Conservation (phyloP, 2,797 vertebrate species). For the Naso thynnoides region DNA sequence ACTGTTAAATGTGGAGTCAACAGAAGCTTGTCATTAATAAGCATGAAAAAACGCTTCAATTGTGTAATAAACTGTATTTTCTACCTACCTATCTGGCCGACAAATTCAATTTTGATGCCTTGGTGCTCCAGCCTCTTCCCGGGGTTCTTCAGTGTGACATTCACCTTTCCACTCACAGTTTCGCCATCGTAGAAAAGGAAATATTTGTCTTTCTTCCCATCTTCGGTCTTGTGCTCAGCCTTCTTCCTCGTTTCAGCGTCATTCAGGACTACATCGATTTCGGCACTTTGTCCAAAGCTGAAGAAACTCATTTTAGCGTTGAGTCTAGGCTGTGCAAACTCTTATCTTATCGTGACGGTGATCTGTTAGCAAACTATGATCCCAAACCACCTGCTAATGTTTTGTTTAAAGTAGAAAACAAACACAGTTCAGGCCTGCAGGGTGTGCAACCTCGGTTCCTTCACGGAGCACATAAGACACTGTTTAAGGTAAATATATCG, state of each 20-base stretch:
- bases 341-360: conserved; percentile 1
- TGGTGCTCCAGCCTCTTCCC: conserved; percentile 97
- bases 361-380: conserved; percentile 29
- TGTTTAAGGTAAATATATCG: conserved; percentile 24
- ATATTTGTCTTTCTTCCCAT: conserved; percentile 96
- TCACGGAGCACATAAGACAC: background rate
- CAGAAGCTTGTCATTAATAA: background rate
- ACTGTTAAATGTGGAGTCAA: background rate
- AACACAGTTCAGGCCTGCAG: conserved; percentile 44
- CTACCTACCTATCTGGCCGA: conserved; percentile 94
- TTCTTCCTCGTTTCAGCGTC: conserved; percentile 94
- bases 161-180: conserved; percentile 94
- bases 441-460: conserved; percentile 21
- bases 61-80: background rate
- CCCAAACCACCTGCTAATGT: conserved; percentile 2
- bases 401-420: conserved; percentile 41
- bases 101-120: conserved; percentile 98
- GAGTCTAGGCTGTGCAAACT: conserved; percentile 4
- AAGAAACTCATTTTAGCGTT: conserved; percentile 92
- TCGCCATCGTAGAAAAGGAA: conserved; percentile 97
- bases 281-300: conserved; percentile 94
- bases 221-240: conserved; percentile 95
- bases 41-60: too few relatives aligned
- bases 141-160: conserved; percentile 93
- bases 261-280: conserved; percentile 93